These are phyloP conservation scores for Aradus depressus DNA, from an alignment of 2,888 invertebrate species.

Conservation along the genomic window DNA sequence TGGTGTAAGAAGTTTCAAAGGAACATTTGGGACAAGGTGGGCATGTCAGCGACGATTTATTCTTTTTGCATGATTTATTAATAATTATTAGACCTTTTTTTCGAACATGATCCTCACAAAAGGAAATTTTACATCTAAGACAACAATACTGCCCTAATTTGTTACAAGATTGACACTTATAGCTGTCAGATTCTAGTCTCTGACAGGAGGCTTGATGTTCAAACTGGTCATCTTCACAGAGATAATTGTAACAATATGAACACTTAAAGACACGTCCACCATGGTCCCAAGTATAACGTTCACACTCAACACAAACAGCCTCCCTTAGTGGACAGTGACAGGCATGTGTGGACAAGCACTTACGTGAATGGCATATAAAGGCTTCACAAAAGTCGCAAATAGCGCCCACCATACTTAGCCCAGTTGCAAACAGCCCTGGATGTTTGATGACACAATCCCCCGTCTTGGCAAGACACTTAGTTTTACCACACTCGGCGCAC, in stretches of 20 bases:
- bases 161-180: conserved; percentile 94
- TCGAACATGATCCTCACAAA: conserved; percentile 90
- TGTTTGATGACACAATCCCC: conserved; percentile 92
- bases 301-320: conserved; percentile 82
- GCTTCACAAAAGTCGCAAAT: conserved; percentile 97
- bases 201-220: conserved; percentile 97
- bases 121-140: conserved; percentile 88
- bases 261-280: conserved; percentile 85
- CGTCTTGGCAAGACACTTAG: conserved; percentile 91
- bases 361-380: conserved; percentile 90
- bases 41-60: too few species aligned
- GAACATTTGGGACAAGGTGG: conserved; percentile 91
- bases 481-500: conserved; percentile 90
- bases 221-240: conserved; percentile 92
- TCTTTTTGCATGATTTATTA: conserved; percentile 76
- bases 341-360: conserved; percentile 80
- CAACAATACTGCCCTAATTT: conserved; percentile 90
- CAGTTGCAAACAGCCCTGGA: conserved; percentile 78
- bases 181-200: conserved; percentile 86
- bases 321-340: conserved; percentile 83
- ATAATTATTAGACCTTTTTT: conserved; percentile 83
- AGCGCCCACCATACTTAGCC: conserved; percentile 83
- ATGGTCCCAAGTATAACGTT: conserved; percentile 90
- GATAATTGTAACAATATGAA: conserved; percentile 75
- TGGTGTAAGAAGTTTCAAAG: conserved; percentile 83